Percentiles rank a stretch among this genome's conserved stretches.
Conservation (phyloP, 2,888 invertebrate species). For the Stenodera caucasica region DNA sequence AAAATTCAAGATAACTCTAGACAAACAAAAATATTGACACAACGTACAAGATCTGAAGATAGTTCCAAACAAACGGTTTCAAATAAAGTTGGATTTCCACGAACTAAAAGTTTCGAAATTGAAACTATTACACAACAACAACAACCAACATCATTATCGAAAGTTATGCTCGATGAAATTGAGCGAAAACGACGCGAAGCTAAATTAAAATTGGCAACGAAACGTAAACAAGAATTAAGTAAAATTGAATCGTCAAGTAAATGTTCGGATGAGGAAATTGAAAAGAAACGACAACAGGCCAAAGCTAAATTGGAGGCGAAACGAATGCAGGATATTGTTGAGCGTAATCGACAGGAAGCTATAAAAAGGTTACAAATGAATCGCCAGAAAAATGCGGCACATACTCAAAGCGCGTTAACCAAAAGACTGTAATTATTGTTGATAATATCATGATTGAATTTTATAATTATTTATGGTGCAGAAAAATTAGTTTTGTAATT, state of each 20-base stretch:
- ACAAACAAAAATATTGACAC: constrained; percentile 18
- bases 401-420: constrained; percentile 33
- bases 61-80: constrained; percentile 12
- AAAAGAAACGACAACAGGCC: constrained; percentile 51
- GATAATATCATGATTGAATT: neutral
- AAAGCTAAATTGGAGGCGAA: constrained; percentile 54
- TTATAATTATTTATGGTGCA: neutral
- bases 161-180: constrained; percentile 64
- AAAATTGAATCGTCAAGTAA: constrained; percentile 38
- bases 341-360: constrained; percentile 50
- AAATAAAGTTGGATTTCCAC: constrained; percentile 40
- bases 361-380: constrained; percentile 47
- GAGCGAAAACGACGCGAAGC: constrained; percentile 65
- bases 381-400: constrained; percentile 39
- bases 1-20: constrained; percentile 2
- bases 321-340: constrained; percentile 50
- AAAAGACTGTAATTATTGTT: constrained; percentile 29
- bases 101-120: constrained; percentile 46
- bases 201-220: constrained; percentile 62
- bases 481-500: neutral
- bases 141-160: constrained; percentile 27
- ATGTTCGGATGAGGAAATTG: constrained; percentile 57
- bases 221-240: constrained; percentile 44
- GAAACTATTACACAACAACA: constrained; percentile 10
- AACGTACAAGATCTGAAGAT: constrained; percentile 32